Percentiles rank a stretch among this genome's conserved stretches.
These are phyloP conservation scores for Acleris sparsana DNA, from an alignment of 2,888 invertebrate species.

Conservation along the genomic window DNA sequence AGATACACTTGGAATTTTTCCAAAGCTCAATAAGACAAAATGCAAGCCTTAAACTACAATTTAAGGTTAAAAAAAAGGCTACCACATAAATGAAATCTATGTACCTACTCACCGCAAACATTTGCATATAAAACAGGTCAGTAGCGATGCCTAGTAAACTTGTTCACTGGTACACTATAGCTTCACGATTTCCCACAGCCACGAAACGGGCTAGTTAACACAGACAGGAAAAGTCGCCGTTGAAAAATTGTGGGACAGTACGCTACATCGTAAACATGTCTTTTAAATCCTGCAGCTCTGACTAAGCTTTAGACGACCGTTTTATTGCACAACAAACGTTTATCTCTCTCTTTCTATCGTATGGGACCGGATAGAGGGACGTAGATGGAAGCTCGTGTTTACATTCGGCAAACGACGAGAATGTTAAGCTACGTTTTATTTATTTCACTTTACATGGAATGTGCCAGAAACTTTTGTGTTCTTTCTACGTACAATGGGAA, in stretches of 20 bases:
- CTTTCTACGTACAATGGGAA: conserved; percentile 28
- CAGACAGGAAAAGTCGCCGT: conserved; percentile 41
- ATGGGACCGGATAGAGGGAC: conserved; percentile 10
- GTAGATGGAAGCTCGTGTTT: neutral
- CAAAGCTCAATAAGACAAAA: no score
- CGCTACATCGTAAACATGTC: conserved; percentile 44
- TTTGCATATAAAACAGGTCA: no score
- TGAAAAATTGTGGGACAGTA: conserved; percentile 43
- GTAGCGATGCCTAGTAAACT: neutral
- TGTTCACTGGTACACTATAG: conserved; percentile 11
- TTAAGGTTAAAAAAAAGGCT: no score
- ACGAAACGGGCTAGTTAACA: conserved; percentile 40
- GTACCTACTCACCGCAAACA: no score
- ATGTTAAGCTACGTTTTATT: conserved; percentile 41
- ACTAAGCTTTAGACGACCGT: conserved; percentile 30
- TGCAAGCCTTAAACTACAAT: no score
- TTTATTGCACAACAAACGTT: conserved; percentile 7
- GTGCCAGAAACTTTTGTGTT: conserved; percentile 34
- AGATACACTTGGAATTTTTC: no score
- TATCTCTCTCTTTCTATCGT: conserved; percentile 26
- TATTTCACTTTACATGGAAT: conserved; percentile 43
- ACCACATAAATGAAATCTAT: neutral
- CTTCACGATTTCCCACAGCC: conserved; percentile 20
- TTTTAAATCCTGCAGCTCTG: conserved; percentile 40
- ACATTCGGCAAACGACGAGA: conserved; percentile 8